A percentile compares a stretch with the other conserved stretches of the same genome.
phyloP scores from a whole-genome alignment of 2,113 vertebrate species.

The Bujurquina vittata region DNA sequence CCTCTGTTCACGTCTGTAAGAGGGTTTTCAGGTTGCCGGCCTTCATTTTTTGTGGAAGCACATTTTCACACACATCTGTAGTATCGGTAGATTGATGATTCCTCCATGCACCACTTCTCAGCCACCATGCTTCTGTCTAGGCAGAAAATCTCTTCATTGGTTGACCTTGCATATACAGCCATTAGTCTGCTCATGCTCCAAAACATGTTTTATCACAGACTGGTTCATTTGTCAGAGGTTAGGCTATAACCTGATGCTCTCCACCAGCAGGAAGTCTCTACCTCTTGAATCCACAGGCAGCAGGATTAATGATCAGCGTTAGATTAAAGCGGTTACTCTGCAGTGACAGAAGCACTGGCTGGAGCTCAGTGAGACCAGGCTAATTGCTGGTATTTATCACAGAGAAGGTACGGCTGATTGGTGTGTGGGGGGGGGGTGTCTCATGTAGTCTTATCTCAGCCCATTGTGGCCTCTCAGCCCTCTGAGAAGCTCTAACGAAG shows the following conservation, averaged over 20 bases:
- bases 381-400: constrained; percentile 64
- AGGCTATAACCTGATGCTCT: constrained; percentile 29
- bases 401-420: constrained; percentile 1
- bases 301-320: constrained; percentile 37
- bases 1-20: background rate
- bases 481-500: constrained; percentile 11
- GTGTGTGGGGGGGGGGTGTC: background rate
- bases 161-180: constrained; percentile 45
- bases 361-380: constrained; percentile 16
- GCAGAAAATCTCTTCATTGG: constrained; percentile 11
- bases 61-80: background rate
- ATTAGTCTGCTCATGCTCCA: constrained; percentile 32
- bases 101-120: background rate
- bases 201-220: constrained; percentile 42
- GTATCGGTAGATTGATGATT: background rate
- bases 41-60: background rate
- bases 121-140: background rate
- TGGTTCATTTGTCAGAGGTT: constrained; percentile 24
- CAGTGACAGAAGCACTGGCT: constrained; percentile 4
- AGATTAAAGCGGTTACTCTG: constrained; percentile 51
- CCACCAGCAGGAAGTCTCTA: constrained; percentile 9
- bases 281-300: constrained; percentile 23
- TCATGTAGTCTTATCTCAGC: background rate
- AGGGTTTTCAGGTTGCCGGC: background rate
- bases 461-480: background rate